Base-by-base conservation (phyloP, 2,113 vertebrate species). In the Herpailurus yagouaroundi region DNA sequence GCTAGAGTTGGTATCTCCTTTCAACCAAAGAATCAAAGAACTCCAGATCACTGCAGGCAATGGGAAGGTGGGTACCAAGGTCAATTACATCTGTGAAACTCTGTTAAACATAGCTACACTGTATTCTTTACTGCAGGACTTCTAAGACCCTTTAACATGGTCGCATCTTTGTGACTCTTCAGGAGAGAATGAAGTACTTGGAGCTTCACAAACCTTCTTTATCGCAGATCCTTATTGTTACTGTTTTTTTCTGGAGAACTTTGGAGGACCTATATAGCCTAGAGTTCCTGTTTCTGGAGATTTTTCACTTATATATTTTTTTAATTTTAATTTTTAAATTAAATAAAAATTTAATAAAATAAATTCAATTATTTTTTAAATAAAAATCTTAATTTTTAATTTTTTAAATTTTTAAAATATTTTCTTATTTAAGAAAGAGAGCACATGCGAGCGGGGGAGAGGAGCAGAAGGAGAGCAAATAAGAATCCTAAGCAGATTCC, bases 1-100 rank as follows among this genome's bases (percentile, higher is more conserved):
- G 60, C 83, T 87, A 64, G 12, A 60, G 18, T 73, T 84, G 60
- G 33, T 84, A 66, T 92, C 91, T 73, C 27, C 41, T 92, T 88
- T 90, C 64, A 80, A 7, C 4, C 18, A 50, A 93, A 91, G 15
- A 71, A 85, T 50, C 41, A 94, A 96, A 95, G 83, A 88, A 60
- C 25, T 57, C 21, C 52, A 38, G 38, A 19, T 50, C 12, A 27
- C 80, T 77, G 55, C 2, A 12, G 11, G 68, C 23, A 9, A 38
- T 48, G 0, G n/a, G 14, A 8, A 29, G 27, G 3, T 0, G 0
- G 29, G 4, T 69, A 5, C 14, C 18, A 82, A 86, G 11, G 29
- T 81, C 57, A 27, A 14, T 57, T 83, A 48, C 2, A 15, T 57
- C 36, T 88, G 48, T 88, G 85, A 93, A 85, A 77, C 29, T 71